Evolutionary conservation across 2,797 vertebrate species (phyloP).

Genomic region (Pseudopleuronectes americanus): DNA sequence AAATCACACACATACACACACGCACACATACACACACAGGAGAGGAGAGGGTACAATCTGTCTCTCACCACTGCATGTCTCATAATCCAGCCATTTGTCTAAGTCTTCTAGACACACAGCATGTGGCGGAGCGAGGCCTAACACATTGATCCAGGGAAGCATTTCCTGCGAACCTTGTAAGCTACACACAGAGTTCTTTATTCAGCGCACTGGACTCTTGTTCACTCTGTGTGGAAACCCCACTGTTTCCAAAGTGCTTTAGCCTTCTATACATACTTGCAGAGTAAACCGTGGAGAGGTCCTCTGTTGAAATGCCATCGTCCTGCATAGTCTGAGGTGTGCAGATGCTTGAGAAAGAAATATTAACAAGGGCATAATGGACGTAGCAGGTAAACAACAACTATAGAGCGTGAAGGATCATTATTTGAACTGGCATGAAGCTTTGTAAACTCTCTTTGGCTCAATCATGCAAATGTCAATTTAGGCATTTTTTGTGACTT

Average conservation of each 20-base stretch:
- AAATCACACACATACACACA: slow-evolving; percentile 35
- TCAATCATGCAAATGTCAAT: not conserved
- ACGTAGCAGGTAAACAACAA: not conserved
- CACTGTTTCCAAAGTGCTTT: slow-evolving; percentile 50
- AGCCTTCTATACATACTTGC: slow-evolving; percentile 47
- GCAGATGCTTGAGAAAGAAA: slow-evolving; percentile 9
- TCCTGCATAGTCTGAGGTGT: slow-evolving; percentile 15
- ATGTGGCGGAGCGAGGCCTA: slow-evolving; percentile 67
- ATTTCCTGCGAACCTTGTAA: slow-evolving; percentile 63
- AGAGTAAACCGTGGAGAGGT: slow-evolving; percentile 28
- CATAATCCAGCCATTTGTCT: slow-evolving; percentile 72
- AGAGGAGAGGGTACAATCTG: slow-evolving; percentile 48
- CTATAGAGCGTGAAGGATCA: not conserved
- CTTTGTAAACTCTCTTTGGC: not conserved
- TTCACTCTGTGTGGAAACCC: slow-evolving; percentile 58
- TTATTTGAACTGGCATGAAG: not conserved
- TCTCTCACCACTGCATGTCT: slow-evolving; percentile 64
- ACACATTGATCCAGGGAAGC: slow-evolving; percentile 76
- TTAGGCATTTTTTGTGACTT: too few relatives aligned
- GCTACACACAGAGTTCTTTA: slow-evolving; percentile 66
- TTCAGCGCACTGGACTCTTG: slow-evolving; percentile 45
- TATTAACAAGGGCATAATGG: not conserved
- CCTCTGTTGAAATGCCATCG: slow-evolving; percentile 25
- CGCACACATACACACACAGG: not conserved
- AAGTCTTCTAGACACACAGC: slow-evolving; percentile 65